Evolutionary conservation across 1,140 invertebrate genomes (phyloP), one percentile per base, ranked within the genome.

Genomic region (Hypsibius dujardini): DNA sequence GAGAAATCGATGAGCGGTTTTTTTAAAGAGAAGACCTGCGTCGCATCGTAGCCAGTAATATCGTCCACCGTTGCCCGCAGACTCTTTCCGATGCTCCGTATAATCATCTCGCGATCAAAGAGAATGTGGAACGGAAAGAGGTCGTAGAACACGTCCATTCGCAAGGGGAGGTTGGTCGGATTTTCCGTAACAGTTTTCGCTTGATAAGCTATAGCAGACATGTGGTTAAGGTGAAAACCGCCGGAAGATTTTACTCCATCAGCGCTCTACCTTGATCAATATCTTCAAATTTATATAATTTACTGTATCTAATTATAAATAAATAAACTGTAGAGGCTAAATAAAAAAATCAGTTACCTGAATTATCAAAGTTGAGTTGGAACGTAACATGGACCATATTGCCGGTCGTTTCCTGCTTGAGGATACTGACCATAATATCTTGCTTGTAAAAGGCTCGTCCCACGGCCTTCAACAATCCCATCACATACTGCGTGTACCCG

Each of bases 51-150:
- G 2, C 90, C 89, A 47, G 91, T 80, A 2, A 92, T 79, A 76
- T 92, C 87, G 0, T 90, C 90, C 67, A 95, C 79, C 71, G 95
- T 90, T 1, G 92, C 88, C 84, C 88, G 87, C n/a, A 96, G 79
- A 0, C 91, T 92, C 78, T 90, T 90, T 2, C 93, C 93, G 71
- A 92, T 90, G 75, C 88, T 90, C 70, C 86, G 83, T 14, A 97
- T 89, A 3, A 88, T 81, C 89, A 98, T 90, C 75, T 92, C 87
- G 1, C 88, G 90, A 87, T 90, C 88, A 80, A 97, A 96, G 42
- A 95, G 90, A 75, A 97, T 89, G 80, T 92, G 93, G 81, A 97
- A 97, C 2, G 95, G 94, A 80, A 97, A 98, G 76, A 97, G 91
- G 78, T 97, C 92, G 75, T 97, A 95, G 7, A 97, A 83, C 2